Evolutionary conservation across 2,113 vertebrate genomes (phyloP), one percentile per base, ranked within the genome.

Genomic region (Chlorodrepanis virens): DNA sequence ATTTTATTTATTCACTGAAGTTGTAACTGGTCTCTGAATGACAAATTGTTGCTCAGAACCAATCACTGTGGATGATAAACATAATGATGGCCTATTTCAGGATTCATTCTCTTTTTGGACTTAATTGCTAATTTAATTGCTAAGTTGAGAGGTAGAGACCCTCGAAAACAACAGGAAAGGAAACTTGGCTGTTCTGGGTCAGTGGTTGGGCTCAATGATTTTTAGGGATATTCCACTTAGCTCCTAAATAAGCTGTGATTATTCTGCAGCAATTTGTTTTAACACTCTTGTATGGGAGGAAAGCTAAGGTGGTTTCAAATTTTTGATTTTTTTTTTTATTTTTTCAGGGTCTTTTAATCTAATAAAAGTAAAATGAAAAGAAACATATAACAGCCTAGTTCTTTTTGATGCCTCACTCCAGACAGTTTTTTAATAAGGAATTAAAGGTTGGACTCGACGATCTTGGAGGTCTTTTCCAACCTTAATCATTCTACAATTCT

Each of bases 51-150:
- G 2, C 29, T 42, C 64, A 52, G 29, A 45, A 52, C 40, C 11
- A 25, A 4, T 4, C 8, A 1, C 11, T 35, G 16, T 9, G 4
- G 5, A 31, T 22, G 44, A 12, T 37, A 31, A 44, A 61, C 50
- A 7, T 16, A 31, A 23, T 1, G 21, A 12, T 10, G 17, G 18
- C 4, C 22, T 20, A 0, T 37, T 57, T 72, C 8, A 13, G 11
- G n/a, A 44, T 31, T 56, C 35, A 2, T 52, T 50, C 11, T 50
- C 44, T 69, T 12, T 28, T 47, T 40, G 21, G 16, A 33, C 25
- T 22, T 42, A 63, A 63, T 49, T 37, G 27, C 29, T 47, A 35
- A 42, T 56, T 56, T 18, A 52, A 20, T 10, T 60, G 33, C 5
- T 50, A 12, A 65, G 20, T 17, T 1, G 3, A 40, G 69, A 70